Evolutionary conservation across 1,140 invertebrate species (phyloP), one percentile per base, ranked within the genome.

Genomic region (Trichonephila clavata): DNA sequence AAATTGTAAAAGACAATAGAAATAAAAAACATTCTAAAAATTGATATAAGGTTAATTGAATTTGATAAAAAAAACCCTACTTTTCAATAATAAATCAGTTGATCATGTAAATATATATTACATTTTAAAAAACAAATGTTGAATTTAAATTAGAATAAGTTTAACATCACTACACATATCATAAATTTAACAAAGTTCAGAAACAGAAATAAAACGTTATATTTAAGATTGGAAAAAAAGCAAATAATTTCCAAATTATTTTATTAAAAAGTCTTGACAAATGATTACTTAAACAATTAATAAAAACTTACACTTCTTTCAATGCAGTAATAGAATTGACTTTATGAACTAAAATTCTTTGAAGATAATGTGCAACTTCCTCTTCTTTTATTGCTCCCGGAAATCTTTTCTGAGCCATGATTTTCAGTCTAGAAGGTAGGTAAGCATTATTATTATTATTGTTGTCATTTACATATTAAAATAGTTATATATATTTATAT

Each of bases 271-370:
- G 32, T 39, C 27, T 8, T 65, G 1, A 13, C 18, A 21, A 14
- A n/a, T 65, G 24, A n/a, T n/a, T 65, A n/a, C 5, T 65, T 8
- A n/a, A n/a, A 68, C 43, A 2, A 32, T 32, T 50, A 10, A 50
- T 32, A 39, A 71, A 43, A 24, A 65, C 90, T 92, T 65, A 92
- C 90, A 92, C 59, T 8, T 84, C 80, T 92, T 92, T 92, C 20
- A 92, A 27, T 1, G 8, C 60, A 65, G n/a, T 63, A 43, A 84
- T 32, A 57, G 80, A 84, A 43, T 27, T 24, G 14, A 80, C 60
- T 84, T 92, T 92, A 57, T 92, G 77, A 43, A 92, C 27, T 16
- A 84, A 92, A 63, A 92, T 65, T 83, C n/a, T 61, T 43, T 92
- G 63, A 4, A 89, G n/a, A 13, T 57, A 20, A 2, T n/a, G 16